phyloP scores from a whole-genome alignment of 2,113 vertebrate species.

The Catharus minimus region DNA sequence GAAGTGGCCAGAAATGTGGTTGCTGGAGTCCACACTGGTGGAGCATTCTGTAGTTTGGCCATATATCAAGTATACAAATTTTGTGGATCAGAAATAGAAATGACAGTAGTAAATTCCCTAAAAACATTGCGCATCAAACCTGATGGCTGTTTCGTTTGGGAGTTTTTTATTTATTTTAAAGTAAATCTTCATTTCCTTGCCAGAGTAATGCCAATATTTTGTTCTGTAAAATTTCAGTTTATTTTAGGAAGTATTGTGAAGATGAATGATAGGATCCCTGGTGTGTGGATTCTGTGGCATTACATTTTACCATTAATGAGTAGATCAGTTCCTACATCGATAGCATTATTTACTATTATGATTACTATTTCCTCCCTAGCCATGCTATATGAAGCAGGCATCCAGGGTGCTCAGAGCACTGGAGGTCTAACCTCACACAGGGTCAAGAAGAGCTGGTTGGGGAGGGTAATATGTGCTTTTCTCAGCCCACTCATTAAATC shows the following conservation, averaged over 20 bases:
- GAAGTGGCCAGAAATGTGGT: not conserved
- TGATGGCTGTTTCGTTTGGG: not conserved
- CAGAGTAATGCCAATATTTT: not conserved
- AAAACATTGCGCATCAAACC: not conserved
- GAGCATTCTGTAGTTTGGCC: not conserved
- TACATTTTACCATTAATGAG: not conserved
- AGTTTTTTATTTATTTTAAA: not conserved
- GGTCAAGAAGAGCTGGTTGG: accelerated
- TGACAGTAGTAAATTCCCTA: not conserved
- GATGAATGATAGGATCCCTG: not conserved
- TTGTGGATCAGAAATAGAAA: not conserved
- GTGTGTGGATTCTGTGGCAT: not conserved
- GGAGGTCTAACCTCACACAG: too few relatives aligned
- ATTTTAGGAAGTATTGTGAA: not conserved
- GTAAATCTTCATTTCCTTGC: not conserved
- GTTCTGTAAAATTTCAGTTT: not conserved
- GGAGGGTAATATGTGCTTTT: not conserved
- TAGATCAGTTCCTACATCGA: not conserved
- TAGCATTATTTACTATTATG: not conserved
- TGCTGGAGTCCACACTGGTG: not conserved
- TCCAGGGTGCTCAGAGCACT: too few relatives aligned
- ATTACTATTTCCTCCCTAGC: not conserved
- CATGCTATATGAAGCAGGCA: not conserved
- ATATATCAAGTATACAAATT: not conserved
- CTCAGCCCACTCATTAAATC: not conserved